Percentiles rank a stretch among this genome's conserved stretches.
Conservation (phyloP, 1,140 invertebrate species). For the Stratiolaelaps scimitus region DNA sequence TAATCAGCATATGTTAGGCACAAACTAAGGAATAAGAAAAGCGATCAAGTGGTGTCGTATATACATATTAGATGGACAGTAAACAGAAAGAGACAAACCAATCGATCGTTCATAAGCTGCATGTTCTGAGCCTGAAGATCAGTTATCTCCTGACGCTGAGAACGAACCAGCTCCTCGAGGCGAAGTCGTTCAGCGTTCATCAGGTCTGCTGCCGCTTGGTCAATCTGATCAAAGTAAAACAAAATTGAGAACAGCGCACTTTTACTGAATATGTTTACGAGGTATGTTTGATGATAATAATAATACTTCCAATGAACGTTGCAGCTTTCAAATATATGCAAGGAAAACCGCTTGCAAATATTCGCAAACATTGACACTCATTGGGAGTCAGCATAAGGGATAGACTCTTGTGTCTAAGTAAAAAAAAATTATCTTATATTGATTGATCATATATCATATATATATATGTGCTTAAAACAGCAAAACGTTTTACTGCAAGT, state of each 20-base stretch:
- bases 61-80: too few relatives aligned
- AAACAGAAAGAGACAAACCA: too few relatives aligned
- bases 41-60: too few relatives aligned
- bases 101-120: neutral
- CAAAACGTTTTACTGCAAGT: too few relatives aligned
- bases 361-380: too few relatives aligned
- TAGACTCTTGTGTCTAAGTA: too few relatives aligned
- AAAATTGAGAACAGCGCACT: neutral
- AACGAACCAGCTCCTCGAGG: neutral
- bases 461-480: too few relatives aligned
- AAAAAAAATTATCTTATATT: too few relatives aligned
- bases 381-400: too few relatives aligned
- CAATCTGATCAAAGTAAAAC: neutral
- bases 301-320: neutral
- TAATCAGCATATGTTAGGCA: too few relatives aligned
- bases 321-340: neutral
- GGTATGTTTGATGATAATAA: neutral
- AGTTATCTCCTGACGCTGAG: neutral
- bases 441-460: too few relatives aligned
- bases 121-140: constrained; percentile 27
- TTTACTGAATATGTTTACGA: neutral
- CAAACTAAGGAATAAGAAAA: too few relatives aligned
- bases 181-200: neutral
- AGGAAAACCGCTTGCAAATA: neutral
- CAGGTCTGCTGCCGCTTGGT: neutral